Percentiles rank a stretch among this genome's conserved stretches.
Evolutionary conservation across 2,113 vertebrate species (phyloP).

Genomic region (Indicator maculatus): DNA sequence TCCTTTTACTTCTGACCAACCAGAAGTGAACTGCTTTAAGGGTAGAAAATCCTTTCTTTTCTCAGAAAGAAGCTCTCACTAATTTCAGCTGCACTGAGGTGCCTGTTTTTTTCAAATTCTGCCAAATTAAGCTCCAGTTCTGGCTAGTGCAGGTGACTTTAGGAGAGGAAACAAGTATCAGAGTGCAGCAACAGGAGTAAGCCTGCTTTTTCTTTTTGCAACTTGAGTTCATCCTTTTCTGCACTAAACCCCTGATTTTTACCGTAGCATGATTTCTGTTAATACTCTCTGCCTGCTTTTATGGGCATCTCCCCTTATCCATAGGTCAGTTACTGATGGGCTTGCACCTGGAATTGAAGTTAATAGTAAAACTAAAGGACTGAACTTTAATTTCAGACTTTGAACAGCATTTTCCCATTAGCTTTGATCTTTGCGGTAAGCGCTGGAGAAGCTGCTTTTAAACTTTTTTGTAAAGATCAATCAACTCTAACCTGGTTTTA

Average conservation of each 20-base stretch:
- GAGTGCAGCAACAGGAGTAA: background rate
- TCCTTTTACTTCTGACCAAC: background rate
- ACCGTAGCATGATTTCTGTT: background rate
- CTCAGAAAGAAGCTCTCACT: background rate
- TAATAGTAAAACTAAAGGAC: background rate
- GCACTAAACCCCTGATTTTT: background rate
- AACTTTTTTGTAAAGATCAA: background rate
- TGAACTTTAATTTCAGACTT: background rate
- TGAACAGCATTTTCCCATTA: background rate
- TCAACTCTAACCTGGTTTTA: background rate
- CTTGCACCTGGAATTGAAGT: background rate
- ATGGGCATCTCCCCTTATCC: background rate
- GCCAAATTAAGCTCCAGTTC: background rate
- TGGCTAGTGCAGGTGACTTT: background rate
- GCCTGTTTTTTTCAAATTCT: background rate
- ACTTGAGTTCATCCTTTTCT: background rate
- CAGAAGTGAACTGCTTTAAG: background rate
- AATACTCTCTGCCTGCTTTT: background rate
- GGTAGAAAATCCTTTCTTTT: background rate
- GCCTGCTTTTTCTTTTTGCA: background rate
- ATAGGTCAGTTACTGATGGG: background rate
- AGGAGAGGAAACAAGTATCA: background rate
- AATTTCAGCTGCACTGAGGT: background rate
- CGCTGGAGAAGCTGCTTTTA: background rate
- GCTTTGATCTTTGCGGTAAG: rapidly evolving